Evolutionary conservation across 2,797 vertebrate species (phyloP).

Genomic region (Gymnoscopelus braueri): DNA sequence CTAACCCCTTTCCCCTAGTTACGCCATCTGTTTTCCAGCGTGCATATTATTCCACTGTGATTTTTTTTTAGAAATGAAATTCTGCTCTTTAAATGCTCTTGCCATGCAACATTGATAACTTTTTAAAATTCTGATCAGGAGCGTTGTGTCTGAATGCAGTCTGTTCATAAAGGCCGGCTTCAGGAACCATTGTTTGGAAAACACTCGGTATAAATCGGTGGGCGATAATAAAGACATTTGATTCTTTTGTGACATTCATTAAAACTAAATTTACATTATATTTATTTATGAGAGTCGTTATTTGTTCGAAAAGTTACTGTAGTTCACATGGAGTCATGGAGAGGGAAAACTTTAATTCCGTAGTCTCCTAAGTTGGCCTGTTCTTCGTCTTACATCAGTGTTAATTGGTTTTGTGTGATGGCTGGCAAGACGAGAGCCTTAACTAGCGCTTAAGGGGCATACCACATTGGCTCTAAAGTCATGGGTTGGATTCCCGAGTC

Average conservation of each 20-base stretch:
- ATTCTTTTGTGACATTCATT: conserved; percentile 60
- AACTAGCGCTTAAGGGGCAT: not conserved
- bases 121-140: conserved; percentile 52
- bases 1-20: conserved; percentile 3
- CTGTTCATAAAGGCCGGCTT: conserved; percentile 42
- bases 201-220: conserved; percentile 61
- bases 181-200: conserved; percentile 64
- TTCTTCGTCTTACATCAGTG: conserved; percentile 18
- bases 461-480: conserved; percentile 12
- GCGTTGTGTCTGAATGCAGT: conserved; percentile 47
- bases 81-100: conserved; percentile 60
- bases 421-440: conserved; percentile 24
- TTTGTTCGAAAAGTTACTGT: conserved; percentile 60
- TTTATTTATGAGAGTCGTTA: conserved; percentile 62
- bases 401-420: conserved; percentile 30
- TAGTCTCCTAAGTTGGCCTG: conserved; percentile 20
- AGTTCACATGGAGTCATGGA: conserved; percentile 42
- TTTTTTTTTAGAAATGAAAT: conserved; percentile 43
- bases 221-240: conserved; percentile 58
- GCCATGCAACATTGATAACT: conserved; percentile 61
- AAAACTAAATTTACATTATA: conserved; percentile 49
- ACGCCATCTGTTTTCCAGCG: conserved; percentile 24
- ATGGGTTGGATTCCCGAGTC: no score
- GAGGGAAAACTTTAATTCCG: conserved; percentile 43
- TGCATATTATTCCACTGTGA: conserved; percentile 51